These are phyloP conservation scores for Stenurella melanura DNA, from an alignment of 2,888 invertebrate species.

Conservation along the genomic window DNA sequence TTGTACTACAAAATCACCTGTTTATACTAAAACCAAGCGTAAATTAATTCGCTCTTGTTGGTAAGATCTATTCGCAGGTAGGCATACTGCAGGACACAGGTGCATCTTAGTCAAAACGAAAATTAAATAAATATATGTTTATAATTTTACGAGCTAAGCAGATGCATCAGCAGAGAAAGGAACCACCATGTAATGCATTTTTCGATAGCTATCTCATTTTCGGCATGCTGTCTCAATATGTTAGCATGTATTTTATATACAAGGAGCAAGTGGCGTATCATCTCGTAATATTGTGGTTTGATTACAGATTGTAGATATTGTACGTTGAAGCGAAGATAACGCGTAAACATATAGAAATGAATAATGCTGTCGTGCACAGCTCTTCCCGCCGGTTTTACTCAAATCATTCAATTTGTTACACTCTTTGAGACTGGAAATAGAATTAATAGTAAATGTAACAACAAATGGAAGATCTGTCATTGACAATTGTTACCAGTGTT, in stretches of 20 bases:
- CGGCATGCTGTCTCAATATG: slow-evolving; percentile 27
- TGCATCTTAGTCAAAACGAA: slow-evolving; percentile 43
- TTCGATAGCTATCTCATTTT: slow-evolving; percentile 36
- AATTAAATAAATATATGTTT: slow-evolving; percentile 41
- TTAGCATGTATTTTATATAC: neutral
- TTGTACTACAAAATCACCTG: slow-evolving; percentile 33
- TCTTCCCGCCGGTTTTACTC: too few species aligned
- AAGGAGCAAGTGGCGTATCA: neutral
- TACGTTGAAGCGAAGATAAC: too few species aligned
- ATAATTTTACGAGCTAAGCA: slow-evolving; percentile 37
- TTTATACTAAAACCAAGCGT: slow-evolving; percentile 30
- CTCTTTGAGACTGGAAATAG: too few species aligned
- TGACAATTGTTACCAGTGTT: too few species aligned
- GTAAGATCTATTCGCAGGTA: slow-evolving; percentile 28
- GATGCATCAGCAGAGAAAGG: slow-evolving; percentile 29
- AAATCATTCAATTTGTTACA: too few species aligned
- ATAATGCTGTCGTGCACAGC: too few species aligned
- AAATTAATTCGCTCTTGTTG: slow-evolving; percentile 1
- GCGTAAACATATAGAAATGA: too few species aligned
- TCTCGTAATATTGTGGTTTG: neutral
- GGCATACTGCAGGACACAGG: slow-evolving; percentile 41
- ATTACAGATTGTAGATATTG: neutral
- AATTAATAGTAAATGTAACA: too few species aligned
- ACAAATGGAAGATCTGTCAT: too few species aligned
- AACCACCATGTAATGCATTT: slow-evolving; percentile 40